Evolutionary conservation across 2,113 vertebrate species (phyloP).

Genomic region (Perca fluviatilis): DNA sequence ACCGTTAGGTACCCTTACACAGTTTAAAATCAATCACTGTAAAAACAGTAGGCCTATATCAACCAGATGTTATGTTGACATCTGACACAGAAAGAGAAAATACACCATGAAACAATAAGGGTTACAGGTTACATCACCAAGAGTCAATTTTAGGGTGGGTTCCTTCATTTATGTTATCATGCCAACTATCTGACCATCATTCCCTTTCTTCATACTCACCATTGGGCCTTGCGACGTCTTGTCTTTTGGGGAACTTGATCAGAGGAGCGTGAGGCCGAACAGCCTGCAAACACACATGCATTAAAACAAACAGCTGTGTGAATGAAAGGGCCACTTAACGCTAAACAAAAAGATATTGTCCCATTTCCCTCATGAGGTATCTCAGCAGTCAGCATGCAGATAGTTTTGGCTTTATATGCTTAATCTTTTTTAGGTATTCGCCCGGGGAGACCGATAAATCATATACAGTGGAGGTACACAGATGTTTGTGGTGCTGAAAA

Average conservation of each 20-base stretch:
- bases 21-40: no score
- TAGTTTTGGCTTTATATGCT: neutral
- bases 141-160: neutral
- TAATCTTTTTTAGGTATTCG: no score
- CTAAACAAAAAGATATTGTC: neutral
- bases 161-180: neutral
- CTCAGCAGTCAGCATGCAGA: no score
- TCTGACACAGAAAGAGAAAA: neutral
- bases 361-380: neutral
- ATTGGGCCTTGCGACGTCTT: conserved; percentile 67
- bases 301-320: neutral
- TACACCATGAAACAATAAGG: neutral
- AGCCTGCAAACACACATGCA: conserved; percentile 68
- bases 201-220: conserved; percentile 72
- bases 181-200: neutral
- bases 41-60: no score
- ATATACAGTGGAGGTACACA: no score
- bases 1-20: no score
- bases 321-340: neutral
- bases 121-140: neutral
- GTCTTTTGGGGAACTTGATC: conserved; percentile 86
- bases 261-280: conserved; percentile 83
- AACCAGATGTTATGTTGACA: neutral
- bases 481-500: no score
- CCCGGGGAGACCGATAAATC: no score